Percentiles rank a stretch among this genome's conserved stretches.
phyloP scores from a whole-genome alignment of 2,113 vertebrate genomes.

The Corvus moneduloides region DNA sequence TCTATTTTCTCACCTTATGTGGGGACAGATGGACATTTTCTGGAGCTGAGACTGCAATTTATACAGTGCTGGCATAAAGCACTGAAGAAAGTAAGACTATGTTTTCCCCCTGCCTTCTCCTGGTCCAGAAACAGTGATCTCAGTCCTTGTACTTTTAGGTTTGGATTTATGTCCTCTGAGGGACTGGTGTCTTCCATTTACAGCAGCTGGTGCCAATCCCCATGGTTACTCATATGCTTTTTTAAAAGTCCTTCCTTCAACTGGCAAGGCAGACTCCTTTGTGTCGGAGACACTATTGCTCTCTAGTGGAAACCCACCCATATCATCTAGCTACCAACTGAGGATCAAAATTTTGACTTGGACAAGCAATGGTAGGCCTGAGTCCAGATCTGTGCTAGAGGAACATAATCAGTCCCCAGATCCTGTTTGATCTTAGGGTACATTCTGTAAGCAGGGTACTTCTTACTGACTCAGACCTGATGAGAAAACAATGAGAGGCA shows the following conservation, averaged over 20 bases:
- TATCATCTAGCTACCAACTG: background rate
- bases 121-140: background rate
- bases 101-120: background rate
- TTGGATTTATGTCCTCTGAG: background rate
- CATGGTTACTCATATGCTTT: accelerated
- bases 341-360: background rate
- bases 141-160: background rate
- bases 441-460: background rate
- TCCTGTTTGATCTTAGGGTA: background rate
- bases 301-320: background rate
- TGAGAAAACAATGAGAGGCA: background rate
- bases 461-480: background rate
- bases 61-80: background rate
- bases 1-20: background rate
- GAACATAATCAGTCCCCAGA: background rate
- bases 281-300: background rate
- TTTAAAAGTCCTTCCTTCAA: background rate
- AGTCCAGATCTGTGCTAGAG: background rate
- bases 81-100: background rate
- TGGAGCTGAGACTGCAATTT: background rate
- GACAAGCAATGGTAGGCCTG: background rate
- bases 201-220: background rate
- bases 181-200: background rate
- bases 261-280: background rate
- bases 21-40: background rate